Base-by-base conservation (phyloP, 2,888 invertebrate species). In the Cephus sareptanus region DNA sequence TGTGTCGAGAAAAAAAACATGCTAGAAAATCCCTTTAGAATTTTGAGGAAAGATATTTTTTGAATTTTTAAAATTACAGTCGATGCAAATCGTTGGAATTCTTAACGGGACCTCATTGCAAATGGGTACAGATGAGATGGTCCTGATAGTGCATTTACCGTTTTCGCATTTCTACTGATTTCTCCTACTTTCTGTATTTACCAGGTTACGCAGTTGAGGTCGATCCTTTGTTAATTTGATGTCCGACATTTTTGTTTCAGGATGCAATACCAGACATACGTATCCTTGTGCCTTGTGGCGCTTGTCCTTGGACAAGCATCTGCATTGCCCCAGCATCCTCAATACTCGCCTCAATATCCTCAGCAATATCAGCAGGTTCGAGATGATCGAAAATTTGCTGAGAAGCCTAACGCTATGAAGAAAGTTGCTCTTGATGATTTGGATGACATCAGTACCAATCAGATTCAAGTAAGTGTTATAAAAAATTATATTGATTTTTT, bases 401-500 rank as follows among this genome's bases (percentile, higher is more conserved):
- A 97, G 89, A 98, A 98, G 90, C 96, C 97, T 23, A 98, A 97
- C 89, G 95, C 96, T 30, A 94, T 96, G 87, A 98, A 98, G 92
- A 98, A 98, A 92, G 97, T 97, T 6, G 95, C 95, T 3, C 91
- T 96, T 56, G 96, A 97, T 86, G 96, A 97, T 89, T 92, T 97
- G 81, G 96, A 97, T 85, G 97, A 97, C 85, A 94, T 96, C 82
- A 95, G 95, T 90, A 96, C 95, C 81, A 97, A 97, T 92, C 95
- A 96, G 83, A 96, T 97, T 86, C 94, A 95, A 86, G 93, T 92
- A 86, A 87, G 85, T 78, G 40, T 15, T 73, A 13, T 35, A 56
- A 69, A 77, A 37, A 30, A 15, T 80, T 34, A 37, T 35, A 34
- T 40, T 23, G 9, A 76, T 33, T 75, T 71, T 15, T n/a, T 9